Evolutionary conservation across 1,140 invertebrate species (phyloP).

Genomic region (Trichogramma pretiosum): DNA sequence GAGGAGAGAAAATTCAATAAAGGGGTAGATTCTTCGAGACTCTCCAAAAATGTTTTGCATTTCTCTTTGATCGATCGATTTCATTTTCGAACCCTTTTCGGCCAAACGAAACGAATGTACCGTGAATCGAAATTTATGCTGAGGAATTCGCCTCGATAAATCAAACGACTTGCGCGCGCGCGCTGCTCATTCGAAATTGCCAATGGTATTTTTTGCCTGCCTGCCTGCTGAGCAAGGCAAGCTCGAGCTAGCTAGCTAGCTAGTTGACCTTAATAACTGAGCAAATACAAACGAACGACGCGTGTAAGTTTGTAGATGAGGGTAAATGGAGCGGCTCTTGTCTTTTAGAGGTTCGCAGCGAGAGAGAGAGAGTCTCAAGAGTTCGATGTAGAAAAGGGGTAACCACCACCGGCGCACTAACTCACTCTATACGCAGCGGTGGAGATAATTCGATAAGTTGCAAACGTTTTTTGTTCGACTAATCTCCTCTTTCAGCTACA

Average conservation of each 20-base stretch:
- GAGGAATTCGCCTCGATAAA: too few species aligned
- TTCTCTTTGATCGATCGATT: conserved; percentile 9
- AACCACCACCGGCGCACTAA: too few species aligned
- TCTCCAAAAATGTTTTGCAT: conserved; percentile 14
- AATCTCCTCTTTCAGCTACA: too few species aligned
- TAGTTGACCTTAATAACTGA: too few species aligned
- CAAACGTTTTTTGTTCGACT: conserved; percentile 7
- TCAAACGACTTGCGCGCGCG: neutral
- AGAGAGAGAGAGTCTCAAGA: conserved; percentile 7
- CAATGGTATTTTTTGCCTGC: too few species aligned
- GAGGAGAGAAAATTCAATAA: conserved; percentile 14
- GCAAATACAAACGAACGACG: too few species aligned
- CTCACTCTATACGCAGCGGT: too few species aligned
- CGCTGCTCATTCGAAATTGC: neutral
- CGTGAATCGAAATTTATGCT: too few species aligned
- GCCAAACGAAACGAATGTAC: too few species aligned
- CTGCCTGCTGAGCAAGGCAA: too few species aligned
- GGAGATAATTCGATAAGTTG: conserved; percentile 10
- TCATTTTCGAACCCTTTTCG: conserved; percentile 2
- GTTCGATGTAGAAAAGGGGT: conserved; percentile 3
- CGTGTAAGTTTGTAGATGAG: too few species aligned
- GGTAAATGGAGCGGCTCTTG: conserved; percentile 3
- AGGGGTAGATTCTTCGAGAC: conserved; percentile 7
- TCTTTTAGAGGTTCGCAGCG: conserved; percentile 3
- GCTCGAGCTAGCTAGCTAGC: too few species aligned